Percentiles rank a stretch among this genome's conserved stretches.
Conservation (phyloP, 2,797 vertebrate species). For the Sparidentex hasta region DNA sequence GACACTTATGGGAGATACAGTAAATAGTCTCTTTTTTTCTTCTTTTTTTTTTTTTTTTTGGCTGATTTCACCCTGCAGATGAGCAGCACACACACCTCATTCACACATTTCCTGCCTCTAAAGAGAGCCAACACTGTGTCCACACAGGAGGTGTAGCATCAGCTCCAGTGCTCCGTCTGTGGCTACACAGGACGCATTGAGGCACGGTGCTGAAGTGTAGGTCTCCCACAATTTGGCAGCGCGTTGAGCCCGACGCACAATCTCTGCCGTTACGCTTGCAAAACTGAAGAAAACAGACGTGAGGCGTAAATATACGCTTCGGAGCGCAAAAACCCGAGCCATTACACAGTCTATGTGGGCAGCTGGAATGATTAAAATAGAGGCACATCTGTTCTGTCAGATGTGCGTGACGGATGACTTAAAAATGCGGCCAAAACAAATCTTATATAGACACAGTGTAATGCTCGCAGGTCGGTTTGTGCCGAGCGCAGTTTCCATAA, state of each 20-base stretch:
- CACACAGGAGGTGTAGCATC: neutral
- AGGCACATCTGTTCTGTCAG: neutral
- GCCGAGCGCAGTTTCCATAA: neutral
- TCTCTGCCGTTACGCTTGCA: neutral
- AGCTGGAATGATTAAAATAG: neutral
- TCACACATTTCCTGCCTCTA: neutral
- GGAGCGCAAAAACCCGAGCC: neutral
- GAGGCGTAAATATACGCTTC: neutral
- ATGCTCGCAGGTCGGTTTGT: neutral
- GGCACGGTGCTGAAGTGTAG: neutral
- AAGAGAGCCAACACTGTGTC: neutral
- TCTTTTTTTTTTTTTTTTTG: neutral
- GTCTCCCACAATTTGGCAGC: neutral
- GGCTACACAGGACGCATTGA: neutral
- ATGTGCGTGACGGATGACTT: neutral
- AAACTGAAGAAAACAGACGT: neutral
- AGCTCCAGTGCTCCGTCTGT: neutral
- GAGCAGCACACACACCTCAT: neutral
- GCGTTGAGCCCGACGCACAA: neutral
- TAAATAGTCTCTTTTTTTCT: neutral
- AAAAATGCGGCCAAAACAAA: neutral
- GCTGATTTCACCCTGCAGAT: neutral
- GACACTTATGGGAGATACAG: neutral
- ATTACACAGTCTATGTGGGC: neutral
- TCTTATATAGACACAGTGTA: neutral